Evolutionary conservation across 2,888 invertebrate species (phyloP).

Genomic region (Heliconius hortense): DNA sequence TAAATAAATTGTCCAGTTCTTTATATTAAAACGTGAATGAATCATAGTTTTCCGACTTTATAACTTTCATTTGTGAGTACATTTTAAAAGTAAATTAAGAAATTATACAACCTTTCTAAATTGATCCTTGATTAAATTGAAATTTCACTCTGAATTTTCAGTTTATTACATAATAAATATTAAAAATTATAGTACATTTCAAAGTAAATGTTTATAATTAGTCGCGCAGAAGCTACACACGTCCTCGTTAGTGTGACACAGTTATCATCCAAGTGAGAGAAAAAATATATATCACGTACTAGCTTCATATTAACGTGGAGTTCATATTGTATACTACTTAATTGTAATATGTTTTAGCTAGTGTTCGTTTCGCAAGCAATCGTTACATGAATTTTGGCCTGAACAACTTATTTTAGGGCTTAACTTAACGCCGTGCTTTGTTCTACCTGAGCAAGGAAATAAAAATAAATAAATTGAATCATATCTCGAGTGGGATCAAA

Average conservation of each 20-base stretch:
- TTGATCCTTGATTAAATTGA: too few species aligned
- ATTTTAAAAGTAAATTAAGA: too few species aligned
- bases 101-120: too few species aligned
- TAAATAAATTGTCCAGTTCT: too few species aligned
- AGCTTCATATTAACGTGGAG: not conserved
- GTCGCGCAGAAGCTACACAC: not conserved
- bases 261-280: not conserved
- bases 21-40: too few species aligned
- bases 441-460: too few species aligned
- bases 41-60: too few species aligned
- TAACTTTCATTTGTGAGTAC: too few species aligned
- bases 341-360: not conserved
- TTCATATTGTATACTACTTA: not conserved
- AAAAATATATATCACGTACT: not conserved
- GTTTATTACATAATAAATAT: not conserved
- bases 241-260: conserved; percentile 15
- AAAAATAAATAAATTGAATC: too few species aligned
- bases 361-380: not conserved
- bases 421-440: not conserved
- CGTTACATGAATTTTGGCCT: not conserved
- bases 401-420: not conserved
- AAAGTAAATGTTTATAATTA: conserved; percentile 16
- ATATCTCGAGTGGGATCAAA: too few species aligned
- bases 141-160: not conserved
- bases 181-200: not conserved